A percentile compares a stretch with the other conserved stretches of the same genome.
Evolutionary conservation across 2,888 invertebrate genomes (phyloP).

Genomic region (Drosophila merina): DNA sequence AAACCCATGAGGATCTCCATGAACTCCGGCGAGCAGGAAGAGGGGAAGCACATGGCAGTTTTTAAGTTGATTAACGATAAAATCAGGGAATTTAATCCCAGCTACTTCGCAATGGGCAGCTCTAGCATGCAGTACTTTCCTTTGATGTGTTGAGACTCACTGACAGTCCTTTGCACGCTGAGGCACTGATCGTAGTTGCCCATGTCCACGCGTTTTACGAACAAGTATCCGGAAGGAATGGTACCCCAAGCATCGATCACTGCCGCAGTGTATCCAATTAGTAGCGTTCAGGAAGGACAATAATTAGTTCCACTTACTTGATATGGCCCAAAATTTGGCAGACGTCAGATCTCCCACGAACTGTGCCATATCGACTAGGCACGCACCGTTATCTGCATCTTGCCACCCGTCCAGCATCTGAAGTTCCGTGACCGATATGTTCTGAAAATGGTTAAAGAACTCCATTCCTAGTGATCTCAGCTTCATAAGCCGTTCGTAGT

Average conservation of each 20-base stretch:
- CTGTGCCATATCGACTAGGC: conserved; percentile 45
- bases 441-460: conserved; percentile 22
- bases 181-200: conserved; percentile 83
- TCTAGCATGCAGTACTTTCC: conserved; percentile 55
- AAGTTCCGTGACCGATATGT: conserved; percentile 27
- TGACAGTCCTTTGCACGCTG: conserved; percentile 14
- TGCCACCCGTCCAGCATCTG: conserved; percentile 4
- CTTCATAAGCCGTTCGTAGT: conserved; percentile 15
- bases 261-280: conserved; percentile 35
- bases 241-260: conserved; percentile 83
- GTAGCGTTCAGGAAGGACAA: background rate
- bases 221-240: conserved; percentile 79
- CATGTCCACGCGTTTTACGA: conserved; percentile 73
- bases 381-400: conserved; percentile 34
- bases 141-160: conserved; percentile 9
- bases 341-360: conserved; percentile 25
- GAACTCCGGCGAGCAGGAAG: conserved; percentile 50
- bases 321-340: conserved; percentile 41
- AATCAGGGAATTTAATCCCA: background rate
- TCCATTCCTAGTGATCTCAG: conserved; percentile 26
- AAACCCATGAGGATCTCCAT: conserved; percentile 49
- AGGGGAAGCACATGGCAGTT: conserved; percentile 70
- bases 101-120: conserved; percentile 7
- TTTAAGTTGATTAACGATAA: conserved; percentile 12
- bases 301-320: conserved; percentile 32